Conservation (phyloP, 2,113 vertebrate genomes). For the human region GRCh38 chr4:122711001-122711500, state of each 20-base stretch:
- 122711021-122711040: conserved; percentile 57
- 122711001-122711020: conserved; percentile 72
- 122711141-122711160: not conserved
- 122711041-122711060: conserved; percentile 64
- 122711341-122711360: not conserved
- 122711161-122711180: not conserved
- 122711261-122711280: not conserved
- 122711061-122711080: conserved; percentile 74
- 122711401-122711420: not conserved
- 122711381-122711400: not conserved
- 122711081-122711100: conserved; percentile 21
- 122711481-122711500: not conserved
- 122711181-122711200: not conserved
- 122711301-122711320: not conserved
- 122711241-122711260: not conserved
- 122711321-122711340: conserved; percentile 8
- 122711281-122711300: not conserved
- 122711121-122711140: not conserved
- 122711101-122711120: not conserved
- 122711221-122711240: no score
- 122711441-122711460: not conserved
- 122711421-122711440: not conserved
- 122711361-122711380: not conserved
- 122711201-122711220: not conserved
- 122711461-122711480: not conserved